These are phyloP conservation scores for Drosophila subquinaria DNA, from an alignment of 2,888 invertebrate species.

Conservation along the genomic window DNA sequence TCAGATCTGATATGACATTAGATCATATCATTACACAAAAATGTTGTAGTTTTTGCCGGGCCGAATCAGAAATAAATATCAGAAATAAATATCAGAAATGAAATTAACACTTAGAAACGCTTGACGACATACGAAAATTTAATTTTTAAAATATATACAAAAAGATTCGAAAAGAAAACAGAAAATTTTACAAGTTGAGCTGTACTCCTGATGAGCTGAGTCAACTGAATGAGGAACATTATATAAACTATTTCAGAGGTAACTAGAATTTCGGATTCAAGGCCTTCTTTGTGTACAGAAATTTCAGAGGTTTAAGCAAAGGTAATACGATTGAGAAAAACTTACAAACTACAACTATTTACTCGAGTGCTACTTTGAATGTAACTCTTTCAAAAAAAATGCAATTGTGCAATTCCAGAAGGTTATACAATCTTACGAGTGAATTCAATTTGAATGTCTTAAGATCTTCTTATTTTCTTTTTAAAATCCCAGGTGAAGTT, in stretches of 20 bases:
- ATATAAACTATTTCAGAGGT: neutral
- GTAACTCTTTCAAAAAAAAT: too few relatives aligned
- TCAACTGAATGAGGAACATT: slow-evolving; percentile 1
- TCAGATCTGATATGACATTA: neutral
- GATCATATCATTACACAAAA: neutral
- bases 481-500: too few relatives aligned
- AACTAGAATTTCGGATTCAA: neutral
- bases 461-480: too few relatives aligned
- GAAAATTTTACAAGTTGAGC: neutral
- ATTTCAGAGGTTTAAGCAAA: neutral
- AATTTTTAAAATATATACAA: neutral
- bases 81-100: neutral
- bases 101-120: neutral
- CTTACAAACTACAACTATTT: neutral
- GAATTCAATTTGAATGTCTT: too few relatives aligned
- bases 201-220: neutral
- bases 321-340: neutral
- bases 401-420: too few relatives aligned
- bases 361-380: neutral
- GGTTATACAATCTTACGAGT: too few relatives aligned
- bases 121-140: neutral
- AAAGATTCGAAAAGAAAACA: neutral
- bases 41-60: neutral
- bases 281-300: neutral
- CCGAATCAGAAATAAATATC: too few relatives aligned